Percentiles rank a stretch among this genome's conserved stretches.
phyloP scores from a whole-genome alignment of 2,888 invertebrate species.

The Marronus borbonicus region DNA sequence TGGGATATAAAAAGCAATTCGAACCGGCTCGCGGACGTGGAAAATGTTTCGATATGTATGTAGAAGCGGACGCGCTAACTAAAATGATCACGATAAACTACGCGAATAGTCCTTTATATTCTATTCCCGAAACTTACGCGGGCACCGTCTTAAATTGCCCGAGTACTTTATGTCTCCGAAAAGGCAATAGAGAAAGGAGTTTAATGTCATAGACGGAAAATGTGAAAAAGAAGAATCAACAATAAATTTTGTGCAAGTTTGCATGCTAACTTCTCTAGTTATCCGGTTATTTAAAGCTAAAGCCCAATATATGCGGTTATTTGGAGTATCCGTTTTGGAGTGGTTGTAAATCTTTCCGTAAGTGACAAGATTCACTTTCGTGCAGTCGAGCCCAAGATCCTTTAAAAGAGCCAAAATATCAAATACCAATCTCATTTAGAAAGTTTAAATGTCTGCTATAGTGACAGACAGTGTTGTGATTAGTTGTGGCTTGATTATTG shows the following conservation, averaged over 20 bases:
- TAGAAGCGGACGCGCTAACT: constrained; percentile 38
- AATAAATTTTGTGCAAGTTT: constrained; percentile 56
- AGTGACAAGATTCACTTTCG: too few species aligned
- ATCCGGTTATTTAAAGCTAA: neutral
- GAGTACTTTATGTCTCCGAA: constrained; percentile 21
- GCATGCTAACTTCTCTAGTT: constrained; percentile 61
- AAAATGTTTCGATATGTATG: constrained; percentile 44
- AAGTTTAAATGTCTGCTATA: too few species aligned
- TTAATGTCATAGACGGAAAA: constrained; percentile 2
- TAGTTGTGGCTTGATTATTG: too few species aligned
- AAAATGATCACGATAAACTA: constrained; percentile 40
- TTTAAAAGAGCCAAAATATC: too few species aligned
- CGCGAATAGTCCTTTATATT: constrained; percentile 32
- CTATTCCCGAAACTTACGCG: constrained; percentile 38
- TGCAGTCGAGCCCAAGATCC: too few species aligned
- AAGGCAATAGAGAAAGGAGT: neutral
- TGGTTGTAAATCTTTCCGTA: too few species aligned
- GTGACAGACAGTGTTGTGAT: too few species aligned
- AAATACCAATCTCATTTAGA: too few species aligned
- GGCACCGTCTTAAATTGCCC: constrained; percentile 37
- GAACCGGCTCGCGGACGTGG: constrained; percentile 22
- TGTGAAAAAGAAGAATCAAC: neutral
- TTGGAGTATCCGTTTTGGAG: neutral
- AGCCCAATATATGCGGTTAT: neutral
- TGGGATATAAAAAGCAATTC: constrained; percentile 39